These are phyloP conservation scores for Drosophila mauritiana DNA, from an alignment of 1,140 invertebrate species.

Conservation along the genomic window DNA sequence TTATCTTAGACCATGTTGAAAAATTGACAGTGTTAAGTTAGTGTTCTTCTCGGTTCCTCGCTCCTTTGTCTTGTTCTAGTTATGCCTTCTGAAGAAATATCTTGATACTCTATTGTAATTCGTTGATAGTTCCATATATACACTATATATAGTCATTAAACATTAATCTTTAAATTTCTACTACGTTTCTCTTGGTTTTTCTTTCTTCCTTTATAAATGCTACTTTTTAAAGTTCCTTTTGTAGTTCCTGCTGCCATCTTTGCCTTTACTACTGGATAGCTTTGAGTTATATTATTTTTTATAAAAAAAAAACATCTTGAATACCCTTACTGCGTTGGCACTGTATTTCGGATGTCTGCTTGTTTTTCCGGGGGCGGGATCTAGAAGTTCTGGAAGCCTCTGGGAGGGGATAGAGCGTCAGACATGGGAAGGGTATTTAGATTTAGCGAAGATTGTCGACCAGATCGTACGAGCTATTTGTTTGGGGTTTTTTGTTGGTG, in stretches of 20 bases:
- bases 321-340: slow-evolving; percentile 44
- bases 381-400: slow-evolving; percentile 26
- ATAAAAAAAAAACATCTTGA: slow-evolving; percentile 33
- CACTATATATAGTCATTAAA: slow-evolving; percentile 51
- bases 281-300: slow-evolving; percentile 9
- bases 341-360: slow-evolving; percentile 14
- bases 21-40: slow-evolving; percentile 75
- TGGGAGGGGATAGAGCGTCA: slow-evolving; percentile 20
- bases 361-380: slow-evolving; percentile 1
- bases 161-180: slow-evolving; percentile 52
- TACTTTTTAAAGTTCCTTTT: slow-evolving; percentile 66
- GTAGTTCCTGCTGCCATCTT: slow-evolving; percentile 25
- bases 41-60: slow-evolving; percentile 26
- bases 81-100: slow-evolving; percentile 40
- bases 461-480: slow-evolving; percentile 30
- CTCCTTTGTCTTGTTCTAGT: slow-evolving; percentile 15
- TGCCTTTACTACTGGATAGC: slow-evolving; percentile 3
- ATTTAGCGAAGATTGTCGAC: slow-evolving; percentile 22
- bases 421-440: not conserved
- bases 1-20: slow-evolving; percentile 64
- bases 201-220: slow-evolving; percentile 64
- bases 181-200: slow-evolving; percentile 21
- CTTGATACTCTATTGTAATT: slow-evolving; percentile 69
- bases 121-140: slow-evolving; percentile 77
- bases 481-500: slow-evolving; percentile 5